These are phyloP conservation scores for Crocodylus rhombifer DNA, from an alignment of 2,797 vertebrate species.

Conservation along the genomic window DNA sequence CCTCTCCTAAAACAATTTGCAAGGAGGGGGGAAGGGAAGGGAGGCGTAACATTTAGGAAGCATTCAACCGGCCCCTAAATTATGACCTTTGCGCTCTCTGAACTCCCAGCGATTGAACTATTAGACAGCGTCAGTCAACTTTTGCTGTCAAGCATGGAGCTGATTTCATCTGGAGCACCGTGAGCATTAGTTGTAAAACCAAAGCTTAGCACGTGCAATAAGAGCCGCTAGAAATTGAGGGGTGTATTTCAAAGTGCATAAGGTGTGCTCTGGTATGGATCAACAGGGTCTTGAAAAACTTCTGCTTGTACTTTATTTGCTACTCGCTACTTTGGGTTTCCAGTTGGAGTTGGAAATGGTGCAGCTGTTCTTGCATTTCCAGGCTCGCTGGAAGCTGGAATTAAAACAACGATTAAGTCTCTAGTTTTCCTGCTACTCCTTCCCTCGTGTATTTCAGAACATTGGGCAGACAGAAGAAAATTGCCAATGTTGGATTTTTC, in stretches of 20 bases:
- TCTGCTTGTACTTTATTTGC: slow-evolving; percentile 9
- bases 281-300: not conserved
- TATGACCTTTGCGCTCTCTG: slow-evolving; percentile 54
- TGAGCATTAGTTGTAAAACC: not conserved
- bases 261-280: slow-evolving; percentile 1
- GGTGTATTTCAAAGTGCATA: not conserved
- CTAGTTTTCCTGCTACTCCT: slow-evolving; percentile 3
- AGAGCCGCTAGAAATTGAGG: not conserved
- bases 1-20: slow-evolving; percentile 10
- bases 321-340: not conserved
- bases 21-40: not conserved
- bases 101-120: slow-evolving; percentile 58
- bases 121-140: slow-evolving; percentile 65
- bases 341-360: slow-evolving; percentile 13
- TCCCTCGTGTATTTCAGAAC: not conserved
- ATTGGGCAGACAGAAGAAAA: slow-evolving; percentile 15
- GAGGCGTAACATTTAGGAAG: not conserved
- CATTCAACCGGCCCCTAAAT: slow-evolving; percentile 31
- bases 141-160: slow-evolving; percentile 54
- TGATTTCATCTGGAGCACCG: slow-evolving; percentile 48
- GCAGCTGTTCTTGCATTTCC: not conserved
- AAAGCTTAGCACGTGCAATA: slow-evolving; percentile 45
- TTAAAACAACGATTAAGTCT: not conserved
- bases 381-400: not conserved
- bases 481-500: slow-evolving; percentile 36